Evolutionary conservation across 2,888 invertebrate species (phyloP), one percentile per base, ranked within the genome.

Genomic region (Tigriopus californicus): DNA sequence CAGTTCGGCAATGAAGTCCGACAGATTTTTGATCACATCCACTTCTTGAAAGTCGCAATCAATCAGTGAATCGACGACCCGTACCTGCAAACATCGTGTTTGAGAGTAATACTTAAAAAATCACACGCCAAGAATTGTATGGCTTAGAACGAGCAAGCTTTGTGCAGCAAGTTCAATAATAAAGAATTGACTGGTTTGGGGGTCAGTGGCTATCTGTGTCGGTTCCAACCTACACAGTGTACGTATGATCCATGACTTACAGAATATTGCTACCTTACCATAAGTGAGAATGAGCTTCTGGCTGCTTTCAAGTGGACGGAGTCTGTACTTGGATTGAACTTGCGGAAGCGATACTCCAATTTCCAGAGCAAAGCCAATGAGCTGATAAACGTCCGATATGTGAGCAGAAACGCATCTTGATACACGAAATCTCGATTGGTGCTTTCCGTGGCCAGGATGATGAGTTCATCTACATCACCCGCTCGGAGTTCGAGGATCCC

Each of bases 401-500:
- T 98, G 59, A 94, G 90, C 66, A 97, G 79, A 75, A 98, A 98
- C 64, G 97, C 95, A 77, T 98, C 97, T 76, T 91, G 90, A 74
- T 88, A 92, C 72, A 87, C 79, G 73, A 90, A 85, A 73, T 87
- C 79, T 67, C 77, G 83, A 77, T 89, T 91, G 70, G 86, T 86
- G 62, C 89, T 87, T 73, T 89, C 89, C 60, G 94, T 92, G 52
- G 97, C 95, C 68, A 92, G 87, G 48, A 95, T 90, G 63, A 97
- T 83, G 58, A 97, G 79, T 1, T 91, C 94, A 71, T 95, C 92
- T 1, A 89, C 82, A 63, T 86, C 82, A 10, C 95, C 97, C 11
- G 95, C 97, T 61, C 89, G 80, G 44, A 92, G 82, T 65, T 33
- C 33, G 33, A 33, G 33, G 33, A 33, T 33, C 33, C 33, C 33